Percentiles rank a stretch among this genome's conserved stretches.
Conservation (phyloP, 2,797 vertebrate species). For the Cetoscarus ocellatus region DNA sequence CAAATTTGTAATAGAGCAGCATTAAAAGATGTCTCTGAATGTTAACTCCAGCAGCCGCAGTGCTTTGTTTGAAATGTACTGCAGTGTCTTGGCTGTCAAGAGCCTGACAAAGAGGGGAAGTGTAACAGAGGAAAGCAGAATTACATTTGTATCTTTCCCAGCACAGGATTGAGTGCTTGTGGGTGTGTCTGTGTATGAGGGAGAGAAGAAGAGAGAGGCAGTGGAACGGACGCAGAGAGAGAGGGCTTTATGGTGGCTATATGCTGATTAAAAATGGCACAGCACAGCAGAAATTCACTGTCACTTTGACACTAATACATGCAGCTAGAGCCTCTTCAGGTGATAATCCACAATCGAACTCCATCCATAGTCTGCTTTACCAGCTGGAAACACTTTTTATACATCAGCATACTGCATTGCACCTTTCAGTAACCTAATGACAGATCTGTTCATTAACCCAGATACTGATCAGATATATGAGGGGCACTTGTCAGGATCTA, state of each 20-base stretch:
- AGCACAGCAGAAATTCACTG: conserved; percentile 67
- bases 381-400: conserved; percentile 14
- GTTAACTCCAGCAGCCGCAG: conserved; percentile 28
- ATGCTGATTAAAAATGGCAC: conserved; percentile 50
- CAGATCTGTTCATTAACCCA: conserved; percentile 21
- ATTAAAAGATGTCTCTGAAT: conserved; percentile 16
- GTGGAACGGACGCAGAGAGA: neutral
- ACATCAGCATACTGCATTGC: neutral
- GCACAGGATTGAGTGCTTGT: conserved; percentile 14
- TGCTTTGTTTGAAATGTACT: conserved; percentile 35
- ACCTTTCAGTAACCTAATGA: conserved; percentile 19
- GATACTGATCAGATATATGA: conserved; percentile 39
- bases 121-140: conserved; percentile 28
- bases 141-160: conserved; percentile 36
- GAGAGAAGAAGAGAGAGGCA: neutral
- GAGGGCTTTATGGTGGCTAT: conserved; percentile 22
- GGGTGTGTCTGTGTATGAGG: neutral
- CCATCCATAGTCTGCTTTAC: conserved; percentile 9
- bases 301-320: conserved; percentile 71
- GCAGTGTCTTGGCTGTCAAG: conserved; percentile 36
- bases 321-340: conserved; percentile 49
- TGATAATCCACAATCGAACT: conserved; percentile 37
- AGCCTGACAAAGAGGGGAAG: conserved; percentile 16
- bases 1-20: conserved; percentile 2
- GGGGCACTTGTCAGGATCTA: conserved; percentile 26